Conservation (phyloP, 1,140 invertebrate species). For the Camponotus floridanus region DNA sequence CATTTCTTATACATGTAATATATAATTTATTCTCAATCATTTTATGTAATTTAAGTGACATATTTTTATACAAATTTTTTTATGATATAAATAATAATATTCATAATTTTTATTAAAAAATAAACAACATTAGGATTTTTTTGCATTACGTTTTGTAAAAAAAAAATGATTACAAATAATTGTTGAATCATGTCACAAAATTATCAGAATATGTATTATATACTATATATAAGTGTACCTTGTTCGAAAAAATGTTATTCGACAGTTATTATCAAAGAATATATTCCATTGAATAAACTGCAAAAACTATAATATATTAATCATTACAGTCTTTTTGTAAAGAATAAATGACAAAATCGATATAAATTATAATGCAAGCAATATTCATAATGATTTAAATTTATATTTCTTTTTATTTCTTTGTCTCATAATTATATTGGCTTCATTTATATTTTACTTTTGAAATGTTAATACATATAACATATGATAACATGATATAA, state of each 20-base stretch:
- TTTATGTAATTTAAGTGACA: too few relatives aligned
- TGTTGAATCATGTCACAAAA: too few relatives aligned
- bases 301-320: neutral
- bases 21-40: too few relatives aligned
- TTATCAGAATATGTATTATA: too few relatives aligned
- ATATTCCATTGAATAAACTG: neutral
- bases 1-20: too few relatives aligned
- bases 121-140: neutral
- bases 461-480: neutral
- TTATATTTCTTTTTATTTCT: neutral
- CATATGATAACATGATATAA: too few relatives aligned
- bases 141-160: neutral
- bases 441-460: neutral
- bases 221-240: neutral
- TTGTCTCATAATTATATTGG: neutral
- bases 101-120: neutral
- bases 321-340: neutral
- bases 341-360: neutral
- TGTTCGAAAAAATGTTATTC: constrained; percentile 1
- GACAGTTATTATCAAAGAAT: neutral
- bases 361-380: neutral
- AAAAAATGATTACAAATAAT: too few relatives aligned
- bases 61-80: too few relatives aligned
- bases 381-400: neutral
- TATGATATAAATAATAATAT: too few relatives aligned